A percentile compares a stretch with the other conserved stretches of the same genome.
These are phyloP conservation scores for Mixornis gularis DNA, from an alignment of 2,113 vertebrate genomes.

Conservation along the genomic window DNA sequence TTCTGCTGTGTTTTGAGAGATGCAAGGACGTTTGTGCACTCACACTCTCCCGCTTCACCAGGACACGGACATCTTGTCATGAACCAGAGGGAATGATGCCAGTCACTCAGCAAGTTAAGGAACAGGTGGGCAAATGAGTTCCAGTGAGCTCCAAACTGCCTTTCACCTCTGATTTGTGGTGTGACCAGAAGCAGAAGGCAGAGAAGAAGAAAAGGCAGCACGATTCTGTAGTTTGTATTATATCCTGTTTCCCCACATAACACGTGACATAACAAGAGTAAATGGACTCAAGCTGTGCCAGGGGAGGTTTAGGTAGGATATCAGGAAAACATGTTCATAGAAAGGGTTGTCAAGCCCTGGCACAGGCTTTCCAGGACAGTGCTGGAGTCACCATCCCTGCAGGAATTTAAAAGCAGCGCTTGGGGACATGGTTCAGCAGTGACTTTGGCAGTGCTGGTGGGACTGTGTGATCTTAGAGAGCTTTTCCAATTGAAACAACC, in stretches of 20 bases:
- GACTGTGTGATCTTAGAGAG: neutral
- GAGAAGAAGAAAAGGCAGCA: neutral
- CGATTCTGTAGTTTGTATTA: neutral
- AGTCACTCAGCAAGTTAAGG: neutral
- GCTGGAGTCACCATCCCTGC: neutral
- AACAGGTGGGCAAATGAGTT: fast-evolving
- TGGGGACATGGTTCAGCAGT: neutral
- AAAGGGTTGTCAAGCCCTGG: neutral
- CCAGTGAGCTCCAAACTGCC: neutral
- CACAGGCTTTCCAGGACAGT: neutral
- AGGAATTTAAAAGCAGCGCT: neutral
- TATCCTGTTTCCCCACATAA: neutral
- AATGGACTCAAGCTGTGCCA: fast-evolving
- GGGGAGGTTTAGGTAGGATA: neutral
- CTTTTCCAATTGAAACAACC: neutral
- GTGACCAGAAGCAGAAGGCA: neutral
- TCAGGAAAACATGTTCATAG: neutral
- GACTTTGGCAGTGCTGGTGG: neutral
- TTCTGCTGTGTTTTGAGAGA: neutral
- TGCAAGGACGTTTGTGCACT: fast-evolving
- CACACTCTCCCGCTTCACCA: neutral
- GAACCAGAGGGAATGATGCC: neutral
- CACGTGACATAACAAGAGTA: neutral
- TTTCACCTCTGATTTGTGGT: neutral
- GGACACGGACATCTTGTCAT: neutral